Base-by-base conservation (phyloP, 1,140 invertebrate genomes). In the Drosophila sucinea region DNA sequence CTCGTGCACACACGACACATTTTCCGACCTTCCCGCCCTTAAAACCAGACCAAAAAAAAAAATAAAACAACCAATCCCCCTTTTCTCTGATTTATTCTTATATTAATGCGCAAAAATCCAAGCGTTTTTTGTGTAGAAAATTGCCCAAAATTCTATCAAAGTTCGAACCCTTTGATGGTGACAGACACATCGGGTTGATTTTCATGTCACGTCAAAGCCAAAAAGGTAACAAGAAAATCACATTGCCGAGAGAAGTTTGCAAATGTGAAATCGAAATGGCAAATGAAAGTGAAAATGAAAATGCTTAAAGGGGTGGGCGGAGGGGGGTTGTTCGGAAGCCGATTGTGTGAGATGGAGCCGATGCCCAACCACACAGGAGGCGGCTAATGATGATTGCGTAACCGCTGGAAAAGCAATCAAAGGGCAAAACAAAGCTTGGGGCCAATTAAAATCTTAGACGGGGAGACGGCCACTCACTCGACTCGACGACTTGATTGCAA, bases 121-220 rank as follows among this genome's bases (percentile, higher is more conserved):
- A 47, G 62, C 62, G 66, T 62, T 76, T 87, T 77, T 86, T 83
- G 75, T 40, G 61, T 62, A 35, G 30, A 87, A 87, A 87, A 89
- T 60, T 83, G 84, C 67, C 79, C 83, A 80, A 73, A 89, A 64
- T 89, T 87, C 73, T 67, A 83, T 89, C 84, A 87, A 83, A 89
- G 79, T 77, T 79, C 72, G 71, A 51, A 80, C 83, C 83, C 83
- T 87, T 86, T 87, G 72, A 77, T 58, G 66, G 54, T 27, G 54
- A 60, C 23, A 44, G 7, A 32, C 23, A 61, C 68, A 47, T 7
- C 35, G 51, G 55, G 23, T 58, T 62, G 69, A 70, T 51, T 82
- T 72, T 60, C 66, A 56, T 86, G 83, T 87, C 83, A 87, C 66
- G 75, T 73, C 61, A 57, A 30, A 10, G 17, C 38, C 41, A 32